phyloP scores from a whole-genome alignment of 2,113 vertebrate species.

The Cettia cetti region DNA sequence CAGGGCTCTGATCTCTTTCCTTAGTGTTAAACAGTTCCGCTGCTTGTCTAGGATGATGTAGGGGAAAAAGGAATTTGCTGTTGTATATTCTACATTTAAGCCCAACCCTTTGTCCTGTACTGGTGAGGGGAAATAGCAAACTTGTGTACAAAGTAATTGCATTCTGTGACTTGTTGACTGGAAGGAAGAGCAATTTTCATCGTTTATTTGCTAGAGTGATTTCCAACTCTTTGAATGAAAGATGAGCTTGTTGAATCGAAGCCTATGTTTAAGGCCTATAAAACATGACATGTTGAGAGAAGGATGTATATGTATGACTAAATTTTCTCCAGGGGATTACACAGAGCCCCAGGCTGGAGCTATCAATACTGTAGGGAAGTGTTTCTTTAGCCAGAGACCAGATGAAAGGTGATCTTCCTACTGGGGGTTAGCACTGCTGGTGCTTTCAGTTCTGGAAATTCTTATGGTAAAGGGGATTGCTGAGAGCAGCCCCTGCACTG shows the following conservation, averaged over 20 bases:
- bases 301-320: not conserved
- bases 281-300: not conserved
- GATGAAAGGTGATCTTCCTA: not conserved
- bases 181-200: not conserved
- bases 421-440: not conserved
- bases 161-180: not conserved
- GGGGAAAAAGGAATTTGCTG: not conserved
- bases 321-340: not conserved
- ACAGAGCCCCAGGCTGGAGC: not conserved
- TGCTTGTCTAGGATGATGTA: not conserved
- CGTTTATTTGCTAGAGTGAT: not conserved
- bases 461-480: not conserved
- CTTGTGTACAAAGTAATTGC: not conserved
- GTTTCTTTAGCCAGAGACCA: not conserved
- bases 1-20: fast-evolving
- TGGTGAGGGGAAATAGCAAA: not conserved
- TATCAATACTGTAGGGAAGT: not conserved
- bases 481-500: not conserved
- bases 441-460: not conserved
- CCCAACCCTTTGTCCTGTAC: not conserved
- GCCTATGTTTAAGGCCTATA: not conserved
- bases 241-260: not conserved
- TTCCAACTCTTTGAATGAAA: not conserved
- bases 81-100: not conserved
- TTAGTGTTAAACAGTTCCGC: not conserved